Evolutionary conservation across 2,888 invertebrate species (phyloP).

Genomic region (Euproctis similis): DNA sequence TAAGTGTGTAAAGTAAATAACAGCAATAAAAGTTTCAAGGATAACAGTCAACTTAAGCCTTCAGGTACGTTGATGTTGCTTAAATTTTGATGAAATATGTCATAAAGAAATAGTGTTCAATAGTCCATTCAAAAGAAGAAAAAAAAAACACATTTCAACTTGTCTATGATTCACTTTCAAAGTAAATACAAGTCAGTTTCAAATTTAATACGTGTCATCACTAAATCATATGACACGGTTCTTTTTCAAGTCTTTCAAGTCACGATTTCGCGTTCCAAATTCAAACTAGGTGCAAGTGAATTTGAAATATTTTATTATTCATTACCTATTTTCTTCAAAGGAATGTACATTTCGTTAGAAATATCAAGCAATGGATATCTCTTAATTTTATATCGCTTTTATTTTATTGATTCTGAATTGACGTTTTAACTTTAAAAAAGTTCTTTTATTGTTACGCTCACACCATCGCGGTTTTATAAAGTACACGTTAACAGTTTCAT

Average conservation of each 20-base stretch:
- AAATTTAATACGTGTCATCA: constrained; percentile 14
- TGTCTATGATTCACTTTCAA: constrained; percentile 14
- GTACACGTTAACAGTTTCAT: too few relatives aligned
- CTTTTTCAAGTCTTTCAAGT: constrained; percentile 10
- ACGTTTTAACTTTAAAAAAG: neutral
- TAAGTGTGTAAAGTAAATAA: too few relatives aligned
- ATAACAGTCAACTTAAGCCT: too few relatives aligned
- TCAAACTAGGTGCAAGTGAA: neutral
- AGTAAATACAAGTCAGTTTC: constrained; percentile 10
- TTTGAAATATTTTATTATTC: neutral
- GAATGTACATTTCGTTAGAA: neutral
- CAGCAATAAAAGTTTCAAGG: too few relatives aligned
- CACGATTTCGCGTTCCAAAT: constrained; percentile 11
- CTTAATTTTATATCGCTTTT: neutral
- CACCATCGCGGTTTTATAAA: neutral
- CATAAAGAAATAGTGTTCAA: too few relatives aligned
- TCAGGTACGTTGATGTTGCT: too few relatives aligned
- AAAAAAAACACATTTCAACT: constrained; percentile 1
- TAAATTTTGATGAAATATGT: too few relatives aligned
- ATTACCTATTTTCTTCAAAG: neutral
- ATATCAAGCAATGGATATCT: neutral
- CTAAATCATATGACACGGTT: constrained; percentile 13
- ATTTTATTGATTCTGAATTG: neutral
- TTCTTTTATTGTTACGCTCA: neutral
- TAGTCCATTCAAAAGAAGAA: constrained; percentile 1